Percentiles rank a stretch among this genome's conserved stretches.
Conservation (phyloP, 1,140 invertebrate genomes). For the Drosophila bocqueti region DNA sequence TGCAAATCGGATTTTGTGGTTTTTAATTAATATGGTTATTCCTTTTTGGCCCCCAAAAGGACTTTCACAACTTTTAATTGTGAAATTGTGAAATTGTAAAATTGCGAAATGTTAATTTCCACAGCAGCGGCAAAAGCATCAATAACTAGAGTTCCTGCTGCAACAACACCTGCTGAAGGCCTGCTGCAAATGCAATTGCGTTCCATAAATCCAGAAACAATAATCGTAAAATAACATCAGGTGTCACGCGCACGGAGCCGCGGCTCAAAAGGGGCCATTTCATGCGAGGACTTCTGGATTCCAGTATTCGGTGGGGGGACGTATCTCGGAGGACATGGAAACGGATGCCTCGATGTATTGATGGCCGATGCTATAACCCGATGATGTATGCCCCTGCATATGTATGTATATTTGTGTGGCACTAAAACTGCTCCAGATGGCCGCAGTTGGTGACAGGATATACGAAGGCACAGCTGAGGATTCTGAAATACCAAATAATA, state of each 20-base stretch:
- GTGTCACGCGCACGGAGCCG: constrained; percentile 73
- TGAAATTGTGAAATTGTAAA: constrained; percentile 30
- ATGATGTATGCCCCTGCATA: constrained; percentile 38
- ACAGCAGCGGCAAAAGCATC: constrained; percentile 6
- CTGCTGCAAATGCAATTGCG: constrained; percentile 72
- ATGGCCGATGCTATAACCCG: constrained; percentile 24
- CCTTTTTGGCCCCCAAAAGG: constrained; percentile 15
- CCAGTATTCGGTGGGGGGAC: background rate
- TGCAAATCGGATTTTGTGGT: constrained; percentile 47
- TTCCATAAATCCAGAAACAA: constrained; percentile 82
- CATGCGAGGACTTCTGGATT: constrained; percentile 17
- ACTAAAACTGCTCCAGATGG: constrained; percentile 26
- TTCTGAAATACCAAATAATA: background rate
- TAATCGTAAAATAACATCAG: constrained; percentile 83
- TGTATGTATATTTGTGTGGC: constrained; percentile 25
- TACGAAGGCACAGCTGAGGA: constrained; percentile 12
- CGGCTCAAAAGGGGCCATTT: constrained; percentile 38
- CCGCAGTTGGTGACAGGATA: constrained; percentile 28
- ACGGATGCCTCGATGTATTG: constrained; percentile 25
- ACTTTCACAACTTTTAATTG: constrained; percentile 41
- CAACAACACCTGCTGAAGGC: constrained; percentile 53
- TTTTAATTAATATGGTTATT: constrained; percentile 68
- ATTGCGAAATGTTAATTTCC: constrained; percentile 31
- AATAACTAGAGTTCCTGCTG: constrained; percentile 17
- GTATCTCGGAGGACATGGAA: constrained; percentile 16